Evolutionary conservation across 1,140 invertebrate species (phyloP), one percentile per base, ranked within the genome.

Genomic region (Drosophila paulistorum): DNA sequence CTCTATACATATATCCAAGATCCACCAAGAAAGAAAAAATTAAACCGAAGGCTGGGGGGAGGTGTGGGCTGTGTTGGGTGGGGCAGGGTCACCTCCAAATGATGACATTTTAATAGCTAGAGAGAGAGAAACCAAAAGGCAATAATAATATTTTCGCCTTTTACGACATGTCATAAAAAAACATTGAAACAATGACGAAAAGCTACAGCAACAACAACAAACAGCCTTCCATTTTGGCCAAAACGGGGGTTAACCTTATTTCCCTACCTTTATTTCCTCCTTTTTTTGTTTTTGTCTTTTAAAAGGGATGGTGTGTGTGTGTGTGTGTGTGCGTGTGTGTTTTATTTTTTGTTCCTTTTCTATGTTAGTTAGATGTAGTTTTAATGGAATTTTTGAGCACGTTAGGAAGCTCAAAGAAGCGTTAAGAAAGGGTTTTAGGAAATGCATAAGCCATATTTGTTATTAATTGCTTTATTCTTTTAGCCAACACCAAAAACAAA

Each of bases 21-120:
- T 20, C 58, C 33, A 39, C 11, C 35, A 39, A 39, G 11, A 39
- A 39, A 39, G 17, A 17, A 39, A 10, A 30, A 11, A 20, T 41
- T 39, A 17, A 37, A 14, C n/a, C 14, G n/a, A 14, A 7, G 30
- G 30, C 30, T 30, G 30, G 30, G 30, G 30, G 5, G 26, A 7
- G 5, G 30, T 30, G 30, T 30, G 30, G 30, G 30, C 2, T 14
- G 45, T 1, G 45, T 9, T 14, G 10, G 11, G n/a, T 10, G n/a
- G 30, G 2, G 57, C 33, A 11, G 11, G 55, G 55, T 35, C 7
- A 9, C 14, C 57, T 65, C 39, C 11, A 39, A 51, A 68, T 83
- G 83, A 86, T 87, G 82, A 87, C 82, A 86, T 87, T 86, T 86
- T 86, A 86, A 86, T 87, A 77, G 83, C 67, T 11, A 39, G 57